A percentile compares a stretch with the other conserved stretches of the same genome.
Conservation (phyloP, 2,113 vertebrate species). For the Laterallus jamaicensis region DNA sequence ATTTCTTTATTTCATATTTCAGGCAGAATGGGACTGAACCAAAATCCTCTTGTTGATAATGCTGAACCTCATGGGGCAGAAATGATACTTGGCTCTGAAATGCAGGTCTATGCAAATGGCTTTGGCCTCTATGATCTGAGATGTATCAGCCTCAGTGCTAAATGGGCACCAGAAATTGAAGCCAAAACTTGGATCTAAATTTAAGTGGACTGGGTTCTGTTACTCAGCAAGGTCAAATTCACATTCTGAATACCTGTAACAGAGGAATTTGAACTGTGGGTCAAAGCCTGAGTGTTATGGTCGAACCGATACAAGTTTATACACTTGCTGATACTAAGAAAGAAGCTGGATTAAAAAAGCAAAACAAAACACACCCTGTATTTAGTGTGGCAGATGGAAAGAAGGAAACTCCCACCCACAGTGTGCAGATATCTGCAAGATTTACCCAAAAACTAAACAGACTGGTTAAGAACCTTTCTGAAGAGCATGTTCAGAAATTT, state of each 20-base stretch:
- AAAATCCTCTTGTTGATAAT: conserved; percentile 11
- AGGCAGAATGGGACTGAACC: conserved; percentile 36
- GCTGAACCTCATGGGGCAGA: background rate
- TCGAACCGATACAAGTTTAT: background rate
- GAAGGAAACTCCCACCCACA: conserved; percentile 43
- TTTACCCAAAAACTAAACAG: conserved; percentile 34
- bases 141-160: background rate
- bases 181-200: background rate
- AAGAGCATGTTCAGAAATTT: background rate
- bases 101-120: background rate
- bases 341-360: conserved; percentile 10
- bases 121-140: background rate
- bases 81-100: background rate
- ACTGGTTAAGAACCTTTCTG: conserved; percentile 24
- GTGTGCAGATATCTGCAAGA: conserved; percentile 21
- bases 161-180: background rate
- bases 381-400: conserved; percentile 52
- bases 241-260: background rate
- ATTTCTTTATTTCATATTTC: background rate
- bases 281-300: background rate
- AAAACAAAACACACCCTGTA: conserved; percentile 13
- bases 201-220: background rate
- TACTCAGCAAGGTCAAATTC: background rate
- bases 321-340: background rate
- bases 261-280: background rate